These are phyloP conservation scores for Thunnus maccoyii DNA, from an alignment of 2,113 vertebrate species.

Conservation along the genomic window DNA sequence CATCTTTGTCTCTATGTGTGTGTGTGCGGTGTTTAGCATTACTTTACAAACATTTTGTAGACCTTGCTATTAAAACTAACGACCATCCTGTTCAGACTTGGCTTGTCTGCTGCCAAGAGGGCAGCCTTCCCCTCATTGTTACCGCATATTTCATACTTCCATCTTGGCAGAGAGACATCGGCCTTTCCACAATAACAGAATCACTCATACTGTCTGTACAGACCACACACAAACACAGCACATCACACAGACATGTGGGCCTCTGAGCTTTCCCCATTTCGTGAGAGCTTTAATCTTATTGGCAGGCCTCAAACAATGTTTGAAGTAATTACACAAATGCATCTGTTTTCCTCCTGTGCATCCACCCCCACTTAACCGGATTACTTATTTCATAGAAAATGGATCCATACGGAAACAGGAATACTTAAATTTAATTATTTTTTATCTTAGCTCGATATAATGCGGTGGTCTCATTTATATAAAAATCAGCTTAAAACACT, in stretches of 20 bases:
- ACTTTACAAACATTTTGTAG: too few relatives aligned
- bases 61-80: too few relatives aligned
- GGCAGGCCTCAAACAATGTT: slow-evolving; percentile 47
- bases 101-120: neutral
- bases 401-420: neutral
- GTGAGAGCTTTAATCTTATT: slow-evolving; percentile 63
- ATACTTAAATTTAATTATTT: slow-evolving; percentile 5
- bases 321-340: slow-evolving; percentile 68
- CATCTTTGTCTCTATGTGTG: too few relatives aligned
- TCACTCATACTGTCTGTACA: slow-evolving; percentile 6
- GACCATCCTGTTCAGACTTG: slow-evolving; percentile 13
- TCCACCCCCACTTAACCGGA: slow-evolving; percentile 48
- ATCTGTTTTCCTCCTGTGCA: slow-evolving; percentile 36
- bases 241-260: neutral
- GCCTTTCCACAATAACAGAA: slow-evolving; percentile 22
- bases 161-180: slow-evolving; percentile 19
- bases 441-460: neutral
- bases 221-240: neutral
- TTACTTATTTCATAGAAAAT: slow-evolving; percentile 34
- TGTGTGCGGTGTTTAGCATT: too few relatives aligned
- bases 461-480: neutral
- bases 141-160: slow-evolving; percentile 16
- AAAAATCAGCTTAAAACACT: neutral
- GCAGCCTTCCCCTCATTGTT: slow-evolving; percentile 46
- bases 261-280: slow-evolving; percentile 23